Conservation (phyloP, 2,797 vertebrate species). For the Pristis pectinata region DNA sequence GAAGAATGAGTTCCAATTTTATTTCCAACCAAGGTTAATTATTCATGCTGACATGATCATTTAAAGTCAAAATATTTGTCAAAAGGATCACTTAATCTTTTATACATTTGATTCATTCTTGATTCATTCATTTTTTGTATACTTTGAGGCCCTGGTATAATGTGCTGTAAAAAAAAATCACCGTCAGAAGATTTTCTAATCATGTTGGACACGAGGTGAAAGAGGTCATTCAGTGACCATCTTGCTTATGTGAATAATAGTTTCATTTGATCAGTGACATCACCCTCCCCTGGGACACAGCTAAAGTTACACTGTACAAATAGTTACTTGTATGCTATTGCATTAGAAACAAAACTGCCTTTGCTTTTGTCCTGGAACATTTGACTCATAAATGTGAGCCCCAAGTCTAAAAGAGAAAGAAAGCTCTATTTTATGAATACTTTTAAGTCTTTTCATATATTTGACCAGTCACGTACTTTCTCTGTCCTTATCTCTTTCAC, state of each 20-base stretch:
- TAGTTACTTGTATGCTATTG: not conserved
- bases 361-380: slow-evolving; percentile 14
- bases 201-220: not conserved
- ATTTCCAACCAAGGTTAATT: not conserved
- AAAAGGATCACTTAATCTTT: not conserved
- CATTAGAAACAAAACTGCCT: slow-evolving; percentile 28
- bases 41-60: slow-evolving; percentile 7
- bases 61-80: not conserved
- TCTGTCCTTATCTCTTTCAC: not conserved
- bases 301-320: slow-evolving; percentile 12
- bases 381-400: not conserved
- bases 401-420: not conserved
- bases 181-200: not conserved
- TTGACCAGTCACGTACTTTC: not conserved
- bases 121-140: not conserved
- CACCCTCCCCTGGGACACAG: not conserved
- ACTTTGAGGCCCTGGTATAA: not conserved
- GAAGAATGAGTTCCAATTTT: not conserved
- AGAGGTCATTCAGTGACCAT: slow-evolving; percentile 9
- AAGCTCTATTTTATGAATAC: not conserved
- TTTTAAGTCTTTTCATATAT: not conserved
- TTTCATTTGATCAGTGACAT: slow-evolving; percentile 22
- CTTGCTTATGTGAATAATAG: slow-evolving; percentile 1
- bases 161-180: not conserved
- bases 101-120: slow-evolving; percentile 2